These are phyloP conservation scores for Poeciliopsis gracilis DNA, from an alignment of 2,797 vertebrate genomes.

Conservation along the genomic window DNA sequence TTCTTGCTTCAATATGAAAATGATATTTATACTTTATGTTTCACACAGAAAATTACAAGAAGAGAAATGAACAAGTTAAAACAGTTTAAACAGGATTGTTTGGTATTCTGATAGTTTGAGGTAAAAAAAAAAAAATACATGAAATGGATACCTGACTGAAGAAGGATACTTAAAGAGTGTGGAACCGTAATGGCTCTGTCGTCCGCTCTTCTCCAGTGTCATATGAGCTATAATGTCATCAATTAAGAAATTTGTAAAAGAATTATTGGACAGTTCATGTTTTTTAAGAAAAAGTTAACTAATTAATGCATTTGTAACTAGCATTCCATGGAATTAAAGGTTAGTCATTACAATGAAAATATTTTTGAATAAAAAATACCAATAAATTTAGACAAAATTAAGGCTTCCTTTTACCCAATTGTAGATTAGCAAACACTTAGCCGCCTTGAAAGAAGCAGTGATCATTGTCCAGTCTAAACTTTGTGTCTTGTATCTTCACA, in stretches of 20 bases:
- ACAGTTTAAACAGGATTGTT: not conserved
- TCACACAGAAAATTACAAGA: too few species aligned
- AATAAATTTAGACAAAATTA: not conserved
- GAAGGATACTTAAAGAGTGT: conserved; percentile 63
- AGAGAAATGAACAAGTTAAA: not conserved
- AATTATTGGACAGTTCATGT: conserved; percentile 20
- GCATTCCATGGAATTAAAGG: too few species aligned
- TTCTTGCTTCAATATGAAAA: not conserved
- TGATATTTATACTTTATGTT: not conserved
- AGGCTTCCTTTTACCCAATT: not conserved
- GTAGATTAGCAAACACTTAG: not conserved
- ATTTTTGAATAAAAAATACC: too few species aligned
- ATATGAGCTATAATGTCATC: conserved; percentile 78
- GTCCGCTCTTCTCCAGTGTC: conserved; percentile 75
- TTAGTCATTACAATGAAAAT: too few species aligned
- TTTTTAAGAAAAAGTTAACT: not conserved
- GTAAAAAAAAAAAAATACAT: conserved; percentile 15
- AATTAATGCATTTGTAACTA: conserved; percentile 6
- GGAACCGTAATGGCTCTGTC: conserved; percentile 70
- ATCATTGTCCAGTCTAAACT: not conserved
- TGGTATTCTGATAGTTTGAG: not conserved
- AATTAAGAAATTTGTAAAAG: conserved; percentile 72
- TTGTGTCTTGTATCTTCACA: not conserved
- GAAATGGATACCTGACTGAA: conserved; percentile 70
- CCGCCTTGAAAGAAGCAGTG: not conserved